Conservation (phyloP, 2,113 vertebrate genomes). For the Halichoerus grypus region DNA sequence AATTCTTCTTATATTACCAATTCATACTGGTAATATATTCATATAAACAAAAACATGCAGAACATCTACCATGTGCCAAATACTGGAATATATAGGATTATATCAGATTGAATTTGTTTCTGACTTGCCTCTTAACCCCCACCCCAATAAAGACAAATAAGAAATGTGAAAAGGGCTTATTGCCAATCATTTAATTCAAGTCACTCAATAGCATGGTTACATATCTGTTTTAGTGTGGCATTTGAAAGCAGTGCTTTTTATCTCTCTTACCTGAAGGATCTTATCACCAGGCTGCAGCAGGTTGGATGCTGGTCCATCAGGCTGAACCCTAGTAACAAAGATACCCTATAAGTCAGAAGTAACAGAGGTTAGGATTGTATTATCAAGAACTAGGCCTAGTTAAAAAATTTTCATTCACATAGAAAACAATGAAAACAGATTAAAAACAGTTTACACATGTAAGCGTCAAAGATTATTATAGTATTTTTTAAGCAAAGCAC, state of each 20-base stretch:
- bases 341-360: conserved; percentile 99
- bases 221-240: background rate
- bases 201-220: background rate
- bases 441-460: background rate
- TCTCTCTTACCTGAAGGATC: conserved; percentile 96
- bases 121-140: background rate
- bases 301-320: conserved; percentile 96
- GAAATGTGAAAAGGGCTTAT: background rate
- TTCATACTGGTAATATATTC: background rate
- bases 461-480: background rate
- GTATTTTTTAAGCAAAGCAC: conserved; percentile 5
- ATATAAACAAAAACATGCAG: background rate
- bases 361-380: conserved; percentile 98
- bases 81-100: background rate
- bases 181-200: background rate
- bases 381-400: conserved; percentile 79
- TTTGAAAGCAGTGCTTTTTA: background rate
- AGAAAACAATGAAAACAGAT: conserved; percentile 59
- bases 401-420: conserved; percentile 71
- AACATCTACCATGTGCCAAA: background rate
- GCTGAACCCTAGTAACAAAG: conserved; percentile 99
- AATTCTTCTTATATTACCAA: background rate
- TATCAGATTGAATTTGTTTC: background rate
- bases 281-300: conserved; percentile 98
- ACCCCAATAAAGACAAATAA: background rate